Base-by-base conservation (phyloP, 2,113 vertebrate species). In the Zapornia atra region DNA sequence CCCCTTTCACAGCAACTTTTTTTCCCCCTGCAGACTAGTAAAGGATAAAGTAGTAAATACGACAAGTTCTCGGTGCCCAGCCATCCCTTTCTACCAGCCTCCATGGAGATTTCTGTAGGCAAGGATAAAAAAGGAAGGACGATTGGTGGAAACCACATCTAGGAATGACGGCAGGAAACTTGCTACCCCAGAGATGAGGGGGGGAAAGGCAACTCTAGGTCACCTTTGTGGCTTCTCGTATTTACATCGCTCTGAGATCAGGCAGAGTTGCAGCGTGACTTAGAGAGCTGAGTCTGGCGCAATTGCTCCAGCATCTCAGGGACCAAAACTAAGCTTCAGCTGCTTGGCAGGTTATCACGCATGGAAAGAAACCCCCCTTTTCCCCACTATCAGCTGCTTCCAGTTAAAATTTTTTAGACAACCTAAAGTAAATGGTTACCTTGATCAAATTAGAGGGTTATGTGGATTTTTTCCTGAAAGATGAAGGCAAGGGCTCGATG, bases 71-170 rank as follows among this genome's bases (percentile, higher is more conserved):
- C 53, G 42, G 69, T 88, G 86, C 88, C 76, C 86, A 79, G 72
- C 24, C 53, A 29, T 84, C 69, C 42, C 53, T 94, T 94, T 96
- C 73, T 93, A 86, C 53, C 22, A 42, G 65, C 83, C 89, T 81
- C 85, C 38, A 57, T 3, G 1, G 92, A 94, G 79, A 91, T 64
- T 83, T 82, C 79, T 80, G 59, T 26, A 80, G 70, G 36, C 10
- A 40, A 57, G 91, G 94, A 90, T 90, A 19, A 95, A 97, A 95
- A 78, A 22, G 3, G 50, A 89, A 60, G 48, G 34, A 79, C 9
- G 14, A 21, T 15, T 90, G 66, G 71, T 86, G 48, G 85, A 93
- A 94, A 83, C 68, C 91, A 92, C 91, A 85, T 90, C 84, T 95
- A 94, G 92, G 82, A 75, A 63, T 0, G 1, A 51, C 5, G 0